A percentile compares a stretch with the other conserved stretches of the same genome.
Conservation (phyloP, 2,113 vertebrate species). For the Podocnemis expansa region DNA sequence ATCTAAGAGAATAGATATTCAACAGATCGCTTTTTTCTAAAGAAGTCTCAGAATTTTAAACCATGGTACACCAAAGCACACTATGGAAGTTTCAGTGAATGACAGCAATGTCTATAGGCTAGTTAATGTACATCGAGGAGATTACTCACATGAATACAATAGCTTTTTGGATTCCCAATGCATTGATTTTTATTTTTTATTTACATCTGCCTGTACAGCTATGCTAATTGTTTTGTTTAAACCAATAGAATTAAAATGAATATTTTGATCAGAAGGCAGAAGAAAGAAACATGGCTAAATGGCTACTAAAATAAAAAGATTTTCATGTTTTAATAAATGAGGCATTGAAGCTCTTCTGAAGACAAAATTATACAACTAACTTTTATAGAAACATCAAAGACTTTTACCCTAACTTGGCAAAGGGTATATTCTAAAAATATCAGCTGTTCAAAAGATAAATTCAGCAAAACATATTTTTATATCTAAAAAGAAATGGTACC, state of each 20-base stretch:
- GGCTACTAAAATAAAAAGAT: neutral
- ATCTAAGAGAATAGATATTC: neutral
- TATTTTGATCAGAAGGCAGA: neutral
- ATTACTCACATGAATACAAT: neutral
- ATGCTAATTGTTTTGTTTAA: neutral
- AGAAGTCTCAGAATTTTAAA: neutral
- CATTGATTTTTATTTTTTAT: neutral
- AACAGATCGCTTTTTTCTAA: neutral
- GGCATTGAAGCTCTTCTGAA: neutral
- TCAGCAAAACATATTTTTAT: neutral
- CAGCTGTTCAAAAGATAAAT: neutral
- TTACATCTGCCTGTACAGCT: neutral
- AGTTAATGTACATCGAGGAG: neutral
- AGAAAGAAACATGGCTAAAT: neutral
- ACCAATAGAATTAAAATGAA: neutral
- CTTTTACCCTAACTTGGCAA: neutral
- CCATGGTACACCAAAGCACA: neutral
- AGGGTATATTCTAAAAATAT: neutral
- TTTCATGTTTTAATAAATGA: neutral
- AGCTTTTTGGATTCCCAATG: neutral
- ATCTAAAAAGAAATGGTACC: constrained; percentile 78
- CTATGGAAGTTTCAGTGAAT: neutral
- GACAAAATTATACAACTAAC: neutral
- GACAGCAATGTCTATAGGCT: neutral
- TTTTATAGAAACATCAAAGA: neutral